Evolutionary conservation across 35 echinoderm and acorn worm species (phyloP).

Genomic region (Nesometra sesokonis): DNA sequence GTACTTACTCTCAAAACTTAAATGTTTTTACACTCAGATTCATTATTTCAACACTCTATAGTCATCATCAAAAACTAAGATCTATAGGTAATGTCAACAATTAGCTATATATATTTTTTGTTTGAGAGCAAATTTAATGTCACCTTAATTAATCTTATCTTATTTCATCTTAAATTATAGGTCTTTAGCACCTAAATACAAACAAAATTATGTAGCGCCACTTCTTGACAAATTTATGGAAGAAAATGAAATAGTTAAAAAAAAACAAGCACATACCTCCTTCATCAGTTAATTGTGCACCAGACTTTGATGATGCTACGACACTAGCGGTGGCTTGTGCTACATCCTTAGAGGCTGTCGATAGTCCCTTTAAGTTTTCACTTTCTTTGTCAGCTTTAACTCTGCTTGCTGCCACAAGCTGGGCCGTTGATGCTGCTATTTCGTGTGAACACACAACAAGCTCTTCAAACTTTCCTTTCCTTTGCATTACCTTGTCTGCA

Average conservation of each 20-base stretch:
- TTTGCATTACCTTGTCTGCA: conserved; percentile 71
- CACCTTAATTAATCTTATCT: not conserved
- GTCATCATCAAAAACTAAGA: too few relatives aligned
- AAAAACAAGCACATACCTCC: conserved; percentile 28
- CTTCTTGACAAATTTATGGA: not conserved
- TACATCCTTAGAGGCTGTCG: conserved; percentile 58
- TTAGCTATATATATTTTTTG: too few relatives aligned
- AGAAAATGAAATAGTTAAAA: too few relatives aligned
- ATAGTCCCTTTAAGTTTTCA: conserved; percentile 50
- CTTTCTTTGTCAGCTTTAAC: conserved; percentile 84
- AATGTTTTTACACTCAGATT: too few relatives aligned
- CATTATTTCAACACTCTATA: too few relatives aligned
- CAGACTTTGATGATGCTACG: conserved; percentile 91
- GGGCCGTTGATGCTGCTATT: conserved; percentile 84
- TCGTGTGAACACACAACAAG: conserved; percentile 87
- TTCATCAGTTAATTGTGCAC: conserved; percentile 84
- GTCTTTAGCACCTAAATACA: not conserved
- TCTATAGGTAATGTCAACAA: too few relatives aligned
- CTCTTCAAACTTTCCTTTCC: conserved; percentile 88
- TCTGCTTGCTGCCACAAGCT: conserved; percentile 74
- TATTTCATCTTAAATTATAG: not conserved
- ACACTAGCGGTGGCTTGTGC: conserved; percentile 63
- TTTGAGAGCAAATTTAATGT: too few relatives aligned
- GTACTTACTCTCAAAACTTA: too few relatives aligned
- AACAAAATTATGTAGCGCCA: not conserved